These are phyloP conservation scores for Onychomys arenicola DNA, from an alignment of 2,797 vertebrate species.

Conservation along the genomic window DNA sequence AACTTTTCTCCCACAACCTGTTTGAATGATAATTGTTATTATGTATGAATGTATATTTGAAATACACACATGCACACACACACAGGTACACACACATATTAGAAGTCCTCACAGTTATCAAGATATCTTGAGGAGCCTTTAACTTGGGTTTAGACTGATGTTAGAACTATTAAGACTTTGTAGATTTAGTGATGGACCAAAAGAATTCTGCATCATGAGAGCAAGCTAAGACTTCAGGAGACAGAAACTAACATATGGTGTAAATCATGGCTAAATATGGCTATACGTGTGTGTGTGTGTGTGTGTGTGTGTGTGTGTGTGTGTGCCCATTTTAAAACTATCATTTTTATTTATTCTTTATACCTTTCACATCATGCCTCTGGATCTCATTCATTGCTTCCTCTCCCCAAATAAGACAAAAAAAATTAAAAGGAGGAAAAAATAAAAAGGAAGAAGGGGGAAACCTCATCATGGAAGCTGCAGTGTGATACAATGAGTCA, in stretches of 20 bases:
- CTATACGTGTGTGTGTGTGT: too few relatives aligned
- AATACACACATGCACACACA: not conserved
- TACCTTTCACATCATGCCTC: too few relatives aligned
- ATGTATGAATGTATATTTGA: not conserved
- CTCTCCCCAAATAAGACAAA: too few relatives aligned
- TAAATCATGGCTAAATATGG: not conserved
- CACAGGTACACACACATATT: not conserved
- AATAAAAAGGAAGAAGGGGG: too few relatives aligned
- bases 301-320: too few relatives aligned
- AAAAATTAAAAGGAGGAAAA: too few relatives aligned
- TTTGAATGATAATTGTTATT: not conserved
- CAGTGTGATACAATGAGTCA: too few relatives aligned
- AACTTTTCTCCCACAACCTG: not conserved
- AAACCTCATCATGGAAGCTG: too few relatives aligned
- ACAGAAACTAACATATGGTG: not conserved
- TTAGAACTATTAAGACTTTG: not conserved
- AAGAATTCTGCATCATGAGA: not conserved
- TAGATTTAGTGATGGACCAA: not conserved
- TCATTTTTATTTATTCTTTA: too few relatives aligned
- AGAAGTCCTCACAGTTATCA: not conserved
- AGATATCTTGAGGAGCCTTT: not conserved
- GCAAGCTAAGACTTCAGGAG: not conserved
- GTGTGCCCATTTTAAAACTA: too few relatives aligned
- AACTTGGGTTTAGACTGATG: not conserved
- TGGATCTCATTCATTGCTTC: too few relatives aligned